A percentile compares a stretch with the other conserved stretches of the same genome.
Evolutionary conservation across 2,888 invertebrate genomes (phyloP).

Genomic region (Ypsolopha sequella): DNA sequence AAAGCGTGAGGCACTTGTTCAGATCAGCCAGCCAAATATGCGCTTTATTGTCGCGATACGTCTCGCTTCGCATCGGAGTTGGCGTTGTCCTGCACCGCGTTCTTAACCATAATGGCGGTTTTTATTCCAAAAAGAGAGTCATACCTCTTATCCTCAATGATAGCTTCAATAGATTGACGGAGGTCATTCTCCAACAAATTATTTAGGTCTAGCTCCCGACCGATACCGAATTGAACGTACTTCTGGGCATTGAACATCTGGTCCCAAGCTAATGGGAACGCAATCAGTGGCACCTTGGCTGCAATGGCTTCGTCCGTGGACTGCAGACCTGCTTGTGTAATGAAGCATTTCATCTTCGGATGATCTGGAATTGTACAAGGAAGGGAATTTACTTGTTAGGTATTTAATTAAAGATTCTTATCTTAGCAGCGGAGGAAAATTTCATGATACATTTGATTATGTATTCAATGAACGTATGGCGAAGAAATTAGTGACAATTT

Average conservation of each 20-base stretch:
- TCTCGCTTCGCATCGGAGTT: no score
- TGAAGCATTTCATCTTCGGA: slow-evolving; percentile 5
- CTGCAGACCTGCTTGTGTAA: slow-evolving; percentile 5
- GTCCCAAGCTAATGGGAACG: slow-evolving; percentile 4
- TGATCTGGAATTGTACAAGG: slow-evolving; percentile 6
- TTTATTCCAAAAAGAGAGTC: no score
- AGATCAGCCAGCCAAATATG: no score
- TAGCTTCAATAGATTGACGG: neutral
- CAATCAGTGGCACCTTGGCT: slow-evolving; percentile 1
- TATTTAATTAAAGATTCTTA: no score
- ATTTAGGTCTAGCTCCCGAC: neutral
- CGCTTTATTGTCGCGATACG: no score
- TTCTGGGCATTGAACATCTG: slow-evolving; percentile 4
- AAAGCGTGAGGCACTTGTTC: no score
- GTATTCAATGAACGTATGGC: no score
- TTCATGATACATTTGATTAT: no score
- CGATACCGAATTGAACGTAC: slow-evolving; percentile 4
- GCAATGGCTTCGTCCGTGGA: slow-evolving; percentile 7
- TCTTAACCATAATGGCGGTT: no score
- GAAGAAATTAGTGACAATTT: no score
- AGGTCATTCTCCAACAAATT: neutral
- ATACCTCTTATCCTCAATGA: slow-evolving; percentile 4
- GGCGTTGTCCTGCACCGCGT: no score
- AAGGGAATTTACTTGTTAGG: neutral
- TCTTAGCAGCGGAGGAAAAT: no score